Evolutionary conservation across 2,113 vertebrate species (phyloP), one percentile per base, ranked within the genome.

Genomic region (Lamprotornis superbus): DNA sequence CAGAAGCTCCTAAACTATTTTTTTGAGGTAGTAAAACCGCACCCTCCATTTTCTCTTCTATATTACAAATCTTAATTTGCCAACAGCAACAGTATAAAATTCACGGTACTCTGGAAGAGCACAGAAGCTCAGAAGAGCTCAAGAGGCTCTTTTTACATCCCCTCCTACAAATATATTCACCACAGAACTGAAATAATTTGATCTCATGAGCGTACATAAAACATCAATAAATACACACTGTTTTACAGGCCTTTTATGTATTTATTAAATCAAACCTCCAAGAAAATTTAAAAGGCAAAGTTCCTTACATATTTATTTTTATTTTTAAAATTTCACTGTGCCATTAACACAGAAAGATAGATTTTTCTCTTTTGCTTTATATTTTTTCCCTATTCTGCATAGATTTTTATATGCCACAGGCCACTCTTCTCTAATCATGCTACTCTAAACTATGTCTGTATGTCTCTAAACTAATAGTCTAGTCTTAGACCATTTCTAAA

Each of bases 71-170:
- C 30, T 63, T 19, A 60, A 37, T 0, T 3, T 61, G 77, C 87
- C 87, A 96, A 83, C 39, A 94, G 53, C 61, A 94, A 75, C 53
- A 91, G 31, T 17, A 74, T 79, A 75, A 89, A 91, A 92, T 63
- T 92, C 44, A 86, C 1, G 0, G 61, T 22, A 16, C 33, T 68
- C 33, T 47, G 44, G 44, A 89, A 91, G 60, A 56, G 68, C 35
- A 81, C 30, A 80, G 53, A 91, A 85, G 27, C 4, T 2, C 55
- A 56, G 31, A 87, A 39, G 40, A 80, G 75, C 44, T 91, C 56
- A 89, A 78, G 73, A 89, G 27, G 56, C 16, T 81, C 28, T 59
- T 94, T 87, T 81, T 70, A 89, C 24, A 56, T 42, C 39, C 11
- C 49, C 13, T 78, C 31, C 65, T 76, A 84, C 12, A 31, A 91